Base-by-base conservation (phyloP, 2,797 vertebrate genomes). In the Anas acuta region DNA sequence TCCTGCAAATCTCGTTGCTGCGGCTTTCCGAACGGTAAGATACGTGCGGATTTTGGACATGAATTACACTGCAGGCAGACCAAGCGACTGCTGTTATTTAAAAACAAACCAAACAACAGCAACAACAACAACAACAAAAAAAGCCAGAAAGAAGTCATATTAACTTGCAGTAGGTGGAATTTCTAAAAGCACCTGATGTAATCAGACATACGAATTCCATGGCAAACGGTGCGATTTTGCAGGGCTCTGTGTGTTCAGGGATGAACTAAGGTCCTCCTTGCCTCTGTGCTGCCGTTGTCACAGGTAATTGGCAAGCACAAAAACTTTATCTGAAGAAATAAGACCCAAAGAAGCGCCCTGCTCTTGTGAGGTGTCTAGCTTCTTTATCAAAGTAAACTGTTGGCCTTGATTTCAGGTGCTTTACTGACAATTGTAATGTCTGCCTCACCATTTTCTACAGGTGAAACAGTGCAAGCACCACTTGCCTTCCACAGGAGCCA, bases 1-100 rank as follows among this genome's bases (percentile, higher is more conserved):
- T 97, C 99, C 99, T 47, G 97, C 99, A 2, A 99, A 99, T 95
- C 98, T 99, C 76, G 98, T 99, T 92, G 98, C 98, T 58, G 99
- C 99, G 45, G 98, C 99, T 92, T 99, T 99, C 95, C 98, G 90
- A 75, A 99, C 99, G 96, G 99, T 99, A 98, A 99, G 96, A 39
- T 53, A 8, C 4, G 4, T 11, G 26, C 60, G 75, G 28, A 3
- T 53, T 71, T 84, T 22, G 54, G 53, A 49, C 30, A 2, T 4
- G 22, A 71, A 35, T 37, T 56, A 14, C 41, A n/a, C 51, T 28
- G 39, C n/a, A 30, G 62, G 7, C 22, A 41, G 39, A 41, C 47
- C 32, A 54, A 67, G n/a, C 20, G n/a, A 41, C 49, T 33, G n/a
- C 14, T 69, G 28, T 57, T 67, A 53, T 41, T 39, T 28, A 13